Base-by-base conservation (phyloP, 1,140 invertebrate species). In the Dreissena polymorpha region DNA sequence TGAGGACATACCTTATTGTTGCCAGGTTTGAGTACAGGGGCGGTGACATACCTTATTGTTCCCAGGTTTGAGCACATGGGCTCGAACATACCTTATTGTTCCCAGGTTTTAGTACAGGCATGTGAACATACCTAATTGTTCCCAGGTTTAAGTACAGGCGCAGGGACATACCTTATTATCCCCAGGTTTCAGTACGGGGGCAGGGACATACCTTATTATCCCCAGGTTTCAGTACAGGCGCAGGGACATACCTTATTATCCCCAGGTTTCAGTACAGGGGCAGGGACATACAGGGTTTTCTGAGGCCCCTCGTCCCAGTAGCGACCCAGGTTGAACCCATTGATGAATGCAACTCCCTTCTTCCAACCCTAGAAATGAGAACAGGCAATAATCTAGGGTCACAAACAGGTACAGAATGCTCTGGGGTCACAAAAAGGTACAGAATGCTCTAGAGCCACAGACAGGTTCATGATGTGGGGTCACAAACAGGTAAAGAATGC, bases 281-380 rank as follows among this genome's bases (percentile, higher is more conserved):
- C 94, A 14, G 95, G 95, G 55, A 95, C 83, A 90, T 95, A 95
- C 0, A 95, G 89, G 7, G 94, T 94, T 77, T 93, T 89, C 86
- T 94, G 94, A 2, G 95, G 95, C 2, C 95, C 95, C 10, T 93
- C 85, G 7, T 83, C 72, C 92, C 93, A 95, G 89, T 95, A 95
- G 71, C 95, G 88, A 23, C 95, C 95, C 51, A 96, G 89, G 86
- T 95, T 95, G 85, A 95, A 95, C 6, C 95, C 95, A 90, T 96
- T 96, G 0, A 96, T 86, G 78, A 95, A 94, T n/a, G 95, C 94
- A 67, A 95, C 91, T 14, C 95, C 95, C 91, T 92, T 93, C 3
- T 64, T 87, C 91, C 91, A 93, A 68, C 88, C 90, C 89, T 93
- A 70, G 21, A 80, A 85, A 71, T 82, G 53, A 75, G 27, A 27